phyloP scores from a whole-genome alignment of 2,113 vertebrate species.

The Mugil cephalus region DNA sequence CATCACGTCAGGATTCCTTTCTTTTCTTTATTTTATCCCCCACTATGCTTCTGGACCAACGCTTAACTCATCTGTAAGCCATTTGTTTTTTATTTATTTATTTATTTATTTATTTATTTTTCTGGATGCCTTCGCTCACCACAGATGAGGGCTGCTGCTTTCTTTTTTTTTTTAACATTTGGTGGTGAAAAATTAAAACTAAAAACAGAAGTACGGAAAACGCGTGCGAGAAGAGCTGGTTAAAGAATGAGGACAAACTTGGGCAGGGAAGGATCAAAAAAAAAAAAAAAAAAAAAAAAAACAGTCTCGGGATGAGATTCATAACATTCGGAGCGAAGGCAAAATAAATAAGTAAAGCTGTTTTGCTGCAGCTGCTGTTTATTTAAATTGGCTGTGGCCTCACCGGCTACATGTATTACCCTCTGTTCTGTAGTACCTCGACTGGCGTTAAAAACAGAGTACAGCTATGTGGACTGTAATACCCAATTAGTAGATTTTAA shows the following conservation, averaged over 20 bases:
- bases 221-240: background rate
- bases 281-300: too few species aligned
- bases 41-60: conserved; percentile 4
- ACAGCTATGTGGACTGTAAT: background rate
- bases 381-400: conserved; percentile 11
- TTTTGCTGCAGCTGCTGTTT: conserved; percentile 20
- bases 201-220: background rate
- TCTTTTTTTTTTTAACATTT: background rate
- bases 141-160: background rate
- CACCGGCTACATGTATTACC: background rate
- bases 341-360: conserved; percentile 4
- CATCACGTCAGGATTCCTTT: conserved; percentile 20
- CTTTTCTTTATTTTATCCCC: conserved; percentile 12
- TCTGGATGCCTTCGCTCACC: background rate
- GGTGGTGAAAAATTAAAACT: background rate
- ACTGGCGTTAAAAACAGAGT: too few species aligned
- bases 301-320: background rate
- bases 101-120: too few species aligned
- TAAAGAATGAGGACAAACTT: background rate
- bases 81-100: conserved; percentile 25
- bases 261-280: background rate
- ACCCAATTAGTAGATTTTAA: background rate
- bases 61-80: conserved; percentile 8
- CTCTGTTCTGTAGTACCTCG: background rate
- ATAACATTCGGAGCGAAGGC: background rate